A percentile compares a stretch with the other conserved stretches of the same genome.
These are phyloP conservation scores for Limonius californicus DNA, from an alignment of 1,140 invertebrate species.

Conservation along the genomic window DNA sequence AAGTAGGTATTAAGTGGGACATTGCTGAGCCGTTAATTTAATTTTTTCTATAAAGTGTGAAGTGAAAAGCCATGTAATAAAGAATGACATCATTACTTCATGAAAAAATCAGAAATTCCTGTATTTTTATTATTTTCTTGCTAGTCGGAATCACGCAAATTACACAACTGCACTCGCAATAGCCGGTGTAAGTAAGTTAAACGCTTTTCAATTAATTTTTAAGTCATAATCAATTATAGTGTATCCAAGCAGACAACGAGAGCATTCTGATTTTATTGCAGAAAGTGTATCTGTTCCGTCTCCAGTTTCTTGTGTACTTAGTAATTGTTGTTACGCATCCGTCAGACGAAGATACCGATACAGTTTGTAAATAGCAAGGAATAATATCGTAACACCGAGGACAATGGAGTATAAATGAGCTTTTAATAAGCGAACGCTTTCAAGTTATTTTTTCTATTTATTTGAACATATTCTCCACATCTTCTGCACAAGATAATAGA, in stretches of 20 bases:
- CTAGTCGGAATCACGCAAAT: too few species aligned
- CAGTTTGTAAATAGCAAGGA: not conserved
- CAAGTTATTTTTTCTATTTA: not conserved
- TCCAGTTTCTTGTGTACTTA: not conserved
- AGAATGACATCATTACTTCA: too few species aligned
- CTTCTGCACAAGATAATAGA: slow-evolving; percentile 3
- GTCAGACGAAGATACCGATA: not conserved
- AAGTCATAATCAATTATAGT: not conserved
- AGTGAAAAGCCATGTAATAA: too few species aligned
- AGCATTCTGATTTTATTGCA: not conserved
- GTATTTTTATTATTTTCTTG: too few species aligned
- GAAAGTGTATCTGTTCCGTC: not conserved
- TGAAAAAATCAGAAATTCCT: too few species aligned
- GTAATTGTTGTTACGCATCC: not conserved
- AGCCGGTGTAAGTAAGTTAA: too few species aligned
- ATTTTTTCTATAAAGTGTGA: too few species aligned
- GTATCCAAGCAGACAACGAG: not conserved
- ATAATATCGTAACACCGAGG: not conserved
- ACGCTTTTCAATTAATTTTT: not conserved
- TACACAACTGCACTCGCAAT: too few species aligned
- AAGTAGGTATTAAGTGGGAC: too few species aligned
- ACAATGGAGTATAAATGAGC: slow-evolving; percentile 13
- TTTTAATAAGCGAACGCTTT: slow-evolving; percentile 13
- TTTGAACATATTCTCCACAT: slow-evolving; percentile 1
- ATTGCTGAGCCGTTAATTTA: too few species aligned